Evolutionary conservation across 2,113 vertebrate genomes (phyloP).

Genomic region (Boulengeromyrus knoepffleri): DNA sequence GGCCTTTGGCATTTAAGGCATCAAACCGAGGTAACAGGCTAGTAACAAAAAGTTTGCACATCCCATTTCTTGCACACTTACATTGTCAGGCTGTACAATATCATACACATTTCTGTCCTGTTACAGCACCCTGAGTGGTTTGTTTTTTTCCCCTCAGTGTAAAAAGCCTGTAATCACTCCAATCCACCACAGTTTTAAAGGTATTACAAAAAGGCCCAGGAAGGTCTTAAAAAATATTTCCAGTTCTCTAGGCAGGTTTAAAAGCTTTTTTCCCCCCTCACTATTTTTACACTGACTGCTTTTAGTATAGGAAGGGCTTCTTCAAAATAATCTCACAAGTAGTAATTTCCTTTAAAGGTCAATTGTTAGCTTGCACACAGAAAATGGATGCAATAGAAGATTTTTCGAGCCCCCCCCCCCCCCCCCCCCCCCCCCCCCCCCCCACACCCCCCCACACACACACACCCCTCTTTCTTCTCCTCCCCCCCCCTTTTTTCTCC

Average conservation of each 20-base stretch:
- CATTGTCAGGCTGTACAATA: slow-evolving; percentile 3
- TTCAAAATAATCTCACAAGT: slow-evolving; percentile 1
- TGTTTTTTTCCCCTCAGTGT: background rate
- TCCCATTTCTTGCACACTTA: slow-evolving; percentile 4
- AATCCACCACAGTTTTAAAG: slow-evolving; percentile 8
- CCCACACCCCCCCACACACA: no score
- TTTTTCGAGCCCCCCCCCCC: background rate
- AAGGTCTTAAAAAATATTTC: slow-evolving; percentile 13
- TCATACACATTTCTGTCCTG: background rate
- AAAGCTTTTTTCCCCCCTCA: slow-evolving; percentile 5
- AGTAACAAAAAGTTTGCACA: background rate
- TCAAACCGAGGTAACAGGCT: background rate
- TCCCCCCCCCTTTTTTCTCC: no score
- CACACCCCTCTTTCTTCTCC: no score
- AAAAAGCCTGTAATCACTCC: slow-evolving; percentile 19
- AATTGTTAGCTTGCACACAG: slow-evolving; percentile 25
- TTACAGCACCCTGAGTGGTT: background rate
- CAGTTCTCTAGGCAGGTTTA: slow-evolving; percentile 12
- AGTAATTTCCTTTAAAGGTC: slow-evolving; percentile 24
- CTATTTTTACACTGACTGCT: background rate
- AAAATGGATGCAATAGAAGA: slow-evolving; percentile 20
- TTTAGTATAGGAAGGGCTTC: background rate
- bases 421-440: background rate
- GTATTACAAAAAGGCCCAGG: slow-evolving; percentile 4
- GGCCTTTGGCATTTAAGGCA: background rate